Evolutionary conservation across 2,888 invertebrate genomes (phyloP).

Genomic region (Agapostemon virescens): DNA sequence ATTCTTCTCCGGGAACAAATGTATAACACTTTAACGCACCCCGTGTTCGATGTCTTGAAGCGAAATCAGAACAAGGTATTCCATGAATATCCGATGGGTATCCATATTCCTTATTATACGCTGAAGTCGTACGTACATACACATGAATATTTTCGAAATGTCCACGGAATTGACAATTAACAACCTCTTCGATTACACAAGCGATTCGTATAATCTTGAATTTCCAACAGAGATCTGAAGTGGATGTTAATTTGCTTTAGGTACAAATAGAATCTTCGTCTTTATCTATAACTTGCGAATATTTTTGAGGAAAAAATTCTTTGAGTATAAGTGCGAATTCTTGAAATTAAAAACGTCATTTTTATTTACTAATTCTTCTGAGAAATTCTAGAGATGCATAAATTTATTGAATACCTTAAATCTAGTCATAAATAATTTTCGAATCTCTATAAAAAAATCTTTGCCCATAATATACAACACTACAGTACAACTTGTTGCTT

Average conservation of each 20-base stretch:
- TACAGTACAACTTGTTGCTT: too few relatives aligned
- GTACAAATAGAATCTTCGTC: neutral
- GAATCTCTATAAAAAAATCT: too few relatives aligned
- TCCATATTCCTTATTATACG: conserved; percentile 31
- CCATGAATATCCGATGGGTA: conserved; percentile 42
- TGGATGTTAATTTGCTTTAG: neutral
- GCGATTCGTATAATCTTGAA: neutral
- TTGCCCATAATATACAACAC: too few relatives aligned
- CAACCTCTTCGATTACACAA: too few relatives aligned
- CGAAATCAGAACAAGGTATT: conserved; percentile 38
- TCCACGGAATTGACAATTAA: neutral
- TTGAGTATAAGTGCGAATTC: too few relatives aligned
- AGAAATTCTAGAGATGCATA: too few relatives aligned
- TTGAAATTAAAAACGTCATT: too few relatives aligned
- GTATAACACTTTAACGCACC: conserved; percentile 29
- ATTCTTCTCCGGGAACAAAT: conserved; percentile 23
- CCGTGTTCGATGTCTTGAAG: conserved; percentile 16
- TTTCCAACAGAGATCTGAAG: neutral
- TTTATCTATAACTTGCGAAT: neutral
- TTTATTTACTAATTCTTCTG: too few relatives aligned
- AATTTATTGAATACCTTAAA: too few relatives aligned
- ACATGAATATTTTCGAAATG: conserved; percentile 20
- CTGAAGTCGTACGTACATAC: neutral
- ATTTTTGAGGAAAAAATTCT: too few relatives aligned
- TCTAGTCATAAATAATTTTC: too few relatives aligned